Percentiles rank a stretch among this genome's conserved stretches.
These are phyloP conservation scores for Dicerorhinus sumatrensis DNA, from an alignment of 2,113 vertebrate genomes.

Conservation along the genomic window DNA sequence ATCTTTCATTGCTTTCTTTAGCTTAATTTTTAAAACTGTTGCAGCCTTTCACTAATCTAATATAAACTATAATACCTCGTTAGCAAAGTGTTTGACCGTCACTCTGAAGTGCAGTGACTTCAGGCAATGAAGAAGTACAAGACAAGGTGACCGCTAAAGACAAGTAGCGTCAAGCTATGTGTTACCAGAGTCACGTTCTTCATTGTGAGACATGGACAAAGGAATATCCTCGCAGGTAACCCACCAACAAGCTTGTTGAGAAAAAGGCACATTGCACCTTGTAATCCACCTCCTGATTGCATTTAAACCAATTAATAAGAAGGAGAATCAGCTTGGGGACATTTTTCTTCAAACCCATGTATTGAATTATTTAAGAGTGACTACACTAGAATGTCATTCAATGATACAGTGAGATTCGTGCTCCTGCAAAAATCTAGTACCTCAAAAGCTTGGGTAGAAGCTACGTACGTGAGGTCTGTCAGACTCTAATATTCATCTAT, in stretches of 20 bases:
- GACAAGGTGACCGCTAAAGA: neutral
- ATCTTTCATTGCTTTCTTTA: neutral
- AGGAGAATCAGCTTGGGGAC: neutral
- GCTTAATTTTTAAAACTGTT: neutral
- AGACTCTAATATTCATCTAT: neutral
- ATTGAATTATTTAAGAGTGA: neutral
- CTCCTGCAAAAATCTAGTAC: neutral
- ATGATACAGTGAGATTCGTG: neutral
- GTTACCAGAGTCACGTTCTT: too few species aligned
- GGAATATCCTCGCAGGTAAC: neutral
- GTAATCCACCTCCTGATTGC: neutral
- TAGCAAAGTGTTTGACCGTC: neutral
- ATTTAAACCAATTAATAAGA: conserved; percentile 14
- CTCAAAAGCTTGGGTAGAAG: neutral
- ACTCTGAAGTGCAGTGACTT: neutral
- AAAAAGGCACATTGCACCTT: neutral
- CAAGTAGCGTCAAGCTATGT: neutral
- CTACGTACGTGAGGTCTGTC: neutral
- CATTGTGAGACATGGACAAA: neutral
- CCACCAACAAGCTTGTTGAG: neutral
- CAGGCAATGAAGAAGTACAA: neutral
- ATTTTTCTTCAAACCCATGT: neutral
- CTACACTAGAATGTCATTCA: neutral
- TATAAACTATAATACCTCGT: neutral
- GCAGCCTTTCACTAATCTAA: neutral